These are phyloP conservation scores for Diglossa cyanea DNA, from an alignment of 2,797 vertebrate species.

Conservation along the genomic window DNA sequence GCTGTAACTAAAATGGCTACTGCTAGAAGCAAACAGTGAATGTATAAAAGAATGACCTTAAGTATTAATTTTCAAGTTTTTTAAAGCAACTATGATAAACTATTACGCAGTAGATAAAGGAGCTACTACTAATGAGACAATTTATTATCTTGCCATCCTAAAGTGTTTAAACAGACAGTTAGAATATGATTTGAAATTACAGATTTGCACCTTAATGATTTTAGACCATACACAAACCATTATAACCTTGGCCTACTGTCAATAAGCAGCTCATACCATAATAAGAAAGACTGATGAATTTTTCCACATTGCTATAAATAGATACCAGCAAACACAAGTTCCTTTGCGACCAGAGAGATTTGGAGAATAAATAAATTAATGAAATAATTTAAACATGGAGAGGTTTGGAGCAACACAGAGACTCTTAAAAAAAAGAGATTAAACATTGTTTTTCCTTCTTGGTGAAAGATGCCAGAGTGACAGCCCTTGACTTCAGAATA, in stretches of 20 bases:
- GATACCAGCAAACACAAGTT: slow-evolving; percentile 4
- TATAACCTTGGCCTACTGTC: neutral
- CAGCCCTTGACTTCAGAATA: slow-evolving; percentile 38
- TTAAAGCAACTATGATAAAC: neutral
- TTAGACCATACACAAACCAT: neutral
- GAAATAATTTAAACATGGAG: slow-evolving; percentile 44
- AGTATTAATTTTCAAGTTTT: neutral
- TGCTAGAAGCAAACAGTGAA: neutral
- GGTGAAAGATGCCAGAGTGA: slow-evolving; percentile 35
- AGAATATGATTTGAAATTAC: neutral
- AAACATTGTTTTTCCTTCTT: slow-evolving; percentile 32
- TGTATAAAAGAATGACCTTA: rapidly evolving
- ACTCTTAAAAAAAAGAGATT: slow-evolving; percentile 24
- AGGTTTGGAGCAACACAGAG: slow-evolving; percentile 3
- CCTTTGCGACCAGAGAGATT: neutral
- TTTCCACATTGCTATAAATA: neutral
- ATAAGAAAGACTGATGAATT: neutral
- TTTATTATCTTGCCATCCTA: neutral
- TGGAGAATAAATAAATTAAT: slow-evolving; percentile 50
- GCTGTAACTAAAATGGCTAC: neutral
- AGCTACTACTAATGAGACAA: neutral
- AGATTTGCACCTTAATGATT: slow-evolving; percentile 24
- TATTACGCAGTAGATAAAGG: neutral
- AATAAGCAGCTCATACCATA: slow-evolving; percentile 1
- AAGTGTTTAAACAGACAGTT: neutral